Evolutionary conservation across 1,140 invertebrate genomes (phyloP).

Genomic region (Eupristina koningsbergeri): DNA sequence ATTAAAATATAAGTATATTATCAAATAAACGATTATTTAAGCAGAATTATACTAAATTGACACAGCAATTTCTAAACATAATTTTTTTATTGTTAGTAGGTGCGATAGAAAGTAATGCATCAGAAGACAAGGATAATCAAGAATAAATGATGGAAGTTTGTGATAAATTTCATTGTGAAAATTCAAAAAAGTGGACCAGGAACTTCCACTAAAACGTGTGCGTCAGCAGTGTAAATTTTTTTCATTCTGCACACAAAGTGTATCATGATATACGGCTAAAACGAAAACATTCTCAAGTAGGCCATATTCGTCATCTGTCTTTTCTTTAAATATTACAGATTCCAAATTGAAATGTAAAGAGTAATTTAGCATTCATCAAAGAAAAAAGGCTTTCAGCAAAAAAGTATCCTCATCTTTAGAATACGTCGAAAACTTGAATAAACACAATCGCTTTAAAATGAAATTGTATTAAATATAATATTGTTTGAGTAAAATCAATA

Average conservation of each 20-base stretch:
- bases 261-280: background rate
- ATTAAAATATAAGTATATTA: too few species aligned
- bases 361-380: background rate
- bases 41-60: too few species aligned
- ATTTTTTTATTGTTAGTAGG: too few species aligned
- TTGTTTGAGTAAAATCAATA: too few species aligned
- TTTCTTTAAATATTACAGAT: background rate
- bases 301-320: constrained; percentile 17
- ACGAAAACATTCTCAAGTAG: constrained; percentile 35
- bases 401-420: background rate
- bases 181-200: constrained; percentile 25
- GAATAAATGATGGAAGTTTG: background rate
- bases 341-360: background rate
- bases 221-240: constrained; percentile 30
- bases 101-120: too few species aligned
- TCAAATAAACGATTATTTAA: too few species aligned
- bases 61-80: too few species aligned
- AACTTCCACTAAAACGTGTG: constrained; percentile 26
- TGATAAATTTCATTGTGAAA: constrained; percentile 12
- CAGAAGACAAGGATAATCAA: background rate
- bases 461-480: too few species aligned
- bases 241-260: constrained; percentile 18
- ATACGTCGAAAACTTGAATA: background rate
- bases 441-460: background rate
- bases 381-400: background rate